Conservation (phyloP, 2,797 vertebrate species). For the Premnoplex brunnescens region DNA sequence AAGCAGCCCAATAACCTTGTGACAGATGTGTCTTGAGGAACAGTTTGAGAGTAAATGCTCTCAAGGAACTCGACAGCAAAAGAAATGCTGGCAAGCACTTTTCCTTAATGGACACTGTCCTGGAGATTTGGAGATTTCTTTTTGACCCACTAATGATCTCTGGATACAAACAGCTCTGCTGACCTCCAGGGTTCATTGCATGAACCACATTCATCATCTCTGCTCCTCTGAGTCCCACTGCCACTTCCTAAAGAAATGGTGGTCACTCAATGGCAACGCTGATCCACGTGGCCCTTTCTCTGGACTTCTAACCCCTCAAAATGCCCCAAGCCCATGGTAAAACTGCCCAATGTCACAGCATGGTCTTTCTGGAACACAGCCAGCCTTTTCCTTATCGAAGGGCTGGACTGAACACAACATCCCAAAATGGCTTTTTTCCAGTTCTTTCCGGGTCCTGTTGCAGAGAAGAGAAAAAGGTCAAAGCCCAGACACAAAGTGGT, state of each 20-base stretch:
- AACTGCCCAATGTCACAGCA: background rate
- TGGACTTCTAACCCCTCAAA: background rate
- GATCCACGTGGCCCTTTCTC: background rate
- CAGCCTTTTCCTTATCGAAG: background rate
- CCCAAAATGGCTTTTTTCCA: conserved; percentile 17
- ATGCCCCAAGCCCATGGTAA: background rate
- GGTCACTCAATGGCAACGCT: fast-evolving
- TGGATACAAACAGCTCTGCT: background rate
- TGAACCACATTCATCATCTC: background rate
- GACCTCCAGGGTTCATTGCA: background rate
- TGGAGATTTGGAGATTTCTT: background rate
- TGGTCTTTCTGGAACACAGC: background rate
- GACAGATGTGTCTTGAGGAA: background rate
- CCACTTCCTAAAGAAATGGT: background rate
- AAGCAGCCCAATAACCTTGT: background rate
- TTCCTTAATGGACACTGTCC: background rate
- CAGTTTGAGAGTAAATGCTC: background rate
- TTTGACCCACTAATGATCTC: background rate
- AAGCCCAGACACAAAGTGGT: background rate
- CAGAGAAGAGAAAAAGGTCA: background rate
- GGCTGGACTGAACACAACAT: background rate
- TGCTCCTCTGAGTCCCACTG: background rate
- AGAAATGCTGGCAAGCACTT: background rate
- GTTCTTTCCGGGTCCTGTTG: background rate
- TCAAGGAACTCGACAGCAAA: background rate